Evolutionary conservation across 37 sponge, comb jelly and placozoan species (phyloP), one percentile per base, ranked within the genome.

Genomic region (Lycopodina hypogea): DNA sequence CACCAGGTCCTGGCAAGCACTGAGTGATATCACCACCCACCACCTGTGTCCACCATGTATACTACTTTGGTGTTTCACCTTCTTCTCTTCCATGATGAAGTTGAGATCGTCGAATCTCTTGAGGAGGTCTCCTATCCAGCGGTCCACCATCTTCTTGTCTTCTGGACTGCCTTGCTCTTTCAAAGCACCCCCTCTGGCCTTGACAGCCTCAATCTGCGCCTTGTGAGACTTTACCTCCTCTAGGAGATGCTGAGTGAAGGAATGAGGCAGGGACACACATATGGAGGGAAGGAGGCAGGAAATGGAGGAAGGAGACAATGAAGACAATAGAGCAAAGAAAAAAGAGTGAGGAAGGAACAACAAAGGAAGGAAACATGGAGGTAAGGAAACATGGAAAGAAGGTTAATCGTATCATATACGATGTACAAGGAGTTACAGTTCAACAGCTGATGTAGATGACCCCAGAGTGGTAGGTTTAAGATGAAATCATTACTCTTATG

Each of bases 161-260:
- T 81, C 83, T 17, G 67, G 58, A 50, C 60, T 86, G 32, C 87
- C 88, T 74, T 90, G 90, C 8, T 69, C 33, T 78, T 90, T 90
- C 60, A 90, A 63, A 24, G 28, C 87, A 12, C 62, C 70, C 24
- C 83, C 90, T 48, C 74, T 77, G 1, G 23, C 28, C 34, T 39
- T 65, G 42, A 90, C 73, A 18, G 52, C 78, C n/a, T 86, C 66
- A 33, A 90, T 75, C 14, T 78, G 68, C n/a, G 53, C 83, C 33
- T 82, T 51, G 40, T 77, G 83, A 19, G 67, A 34, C 38, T 67
- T 40, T 0, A 81, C 82, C 3, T 81, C 82, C 0, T 30, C 39
- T 0, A 41, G 22, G 53, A 81, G 81, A 8, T 23, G 66, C 87
- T 87, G 62, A 0, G 24, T 0, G 0, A 2, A 41, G 61, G 40